phyloP scores from a whole-genome alignment of 2,797 vertebrate species.

The Rhinella marina region DNA sequence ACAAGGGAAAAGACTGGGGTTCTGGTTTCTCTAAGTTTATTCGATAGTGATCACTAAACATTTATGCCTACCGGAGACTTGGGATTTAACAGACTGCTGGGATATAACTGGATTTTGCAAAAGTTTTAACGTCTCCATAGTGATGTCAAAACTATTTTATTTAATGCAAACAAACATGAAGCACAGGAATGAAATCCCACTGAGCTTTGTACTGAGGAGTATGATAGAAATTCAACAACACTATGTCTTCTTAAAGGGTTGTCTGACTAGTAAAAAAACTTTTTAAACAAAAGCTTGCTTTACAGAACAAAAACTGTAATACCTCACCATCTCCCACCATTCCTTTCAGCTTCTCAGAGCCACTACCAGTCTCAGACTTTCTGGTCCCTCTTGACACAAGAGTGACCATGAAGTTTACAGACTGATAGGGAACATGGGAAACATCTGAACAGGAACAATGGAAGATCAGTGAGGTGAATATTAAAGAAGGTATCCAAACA shows the following conservation, averaged over 20 bases:
- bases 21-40: neutral
- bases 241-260: neutral
- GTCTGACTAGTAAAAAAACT: neutral
- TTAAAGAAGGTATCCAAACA: no score
- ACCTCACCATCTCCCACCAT: no score
- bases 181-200: neutral
- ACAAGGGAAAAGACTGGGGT: neutral
- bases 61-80: neutral
- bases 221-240: neutral
- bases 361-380: no score
- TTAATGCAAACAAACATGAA: neutral
- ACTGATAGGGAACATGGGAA: no score
- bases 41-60: neutral
- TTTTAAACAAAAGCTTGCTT: no score
- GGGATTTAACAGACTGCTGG: neutral
- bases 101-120: neutral
- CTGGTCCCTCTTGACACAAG: no score
- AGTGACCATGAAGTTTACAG: no score
- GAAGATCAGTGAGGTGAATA: no score
- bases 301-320: no score
- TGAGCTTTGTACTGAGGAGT: neutral
- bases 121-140: constrained; percentile 5
- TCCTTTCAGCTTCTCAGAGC: no score
- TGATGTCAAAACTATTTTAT: constrained; percentile 9
- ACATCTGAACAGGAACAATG: no score